Evolutionary conservation across 2,797 vertebrate species (phyloP).

Genomic region (Chrosomus eos): DNA sequence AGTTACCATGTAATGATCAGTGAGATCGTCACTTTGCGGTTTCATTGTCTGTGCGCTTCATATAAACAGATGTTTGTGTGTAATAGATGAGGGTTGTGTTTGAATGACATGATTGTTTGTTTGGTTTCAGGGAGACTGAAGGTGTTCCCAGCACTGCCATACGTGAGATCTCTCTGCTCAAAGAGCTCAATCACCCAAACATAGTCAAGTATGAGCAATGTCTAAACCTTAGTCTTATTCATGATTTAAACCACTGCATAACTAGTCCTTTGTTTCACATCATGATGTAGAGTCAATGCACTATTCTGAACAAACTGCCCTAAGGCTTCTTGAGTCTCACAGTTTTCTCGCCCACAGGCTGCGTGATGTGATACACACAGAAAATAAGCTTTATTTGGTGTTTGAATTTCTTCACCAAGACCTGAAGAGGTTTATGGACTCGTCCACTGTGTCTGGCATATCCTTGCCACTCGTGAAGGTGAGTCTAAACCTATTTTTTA

Average conservation of each 20-base stretch:
- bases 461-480: slow-evolving; percentile 93
- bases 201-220: slow-evolving; percentile 89
- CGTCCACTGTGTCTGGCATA: slow-evolving; percentile 85
- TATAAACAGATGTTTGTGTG: not conserved
- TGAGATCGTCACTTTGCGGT: too few species aligned
- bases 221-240: not conserved
- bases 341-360: slow-evolving; percentile 73
- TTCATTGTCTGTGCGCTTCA: not conserved
- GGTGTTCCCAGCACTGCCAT: slow-evolving; percentile 95
- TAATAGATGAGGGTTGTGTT: not conserved
- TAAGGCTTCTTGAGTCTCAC: not conserved
- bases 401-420: slow-evolving; percentile 98
- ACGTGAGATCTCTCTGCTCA: slow-evolving; percentile 92
- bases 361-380: slow-evolving; percentile 95
- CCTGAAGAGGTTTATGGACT: slow-evolving; percentile 98
- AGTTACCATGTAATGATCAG: too few species aligned
- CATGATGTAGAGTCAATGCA: not conserved
- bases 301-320: not conserved
- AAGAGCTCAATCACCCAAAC: slow-evolving; percentile 93
- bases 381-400: slow-evolving; percentile 98
- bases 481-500: too few species aligned
- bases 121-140: slow-evolving; percentile 85
- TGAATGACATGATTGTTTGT: not conserved
- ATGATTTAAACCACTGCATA: not conserved
- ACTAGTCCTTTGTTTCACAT: not conserved